phyloP scores from a whole-genome alignment of 2,888 invertebrate genomes.

The Limenitis camilla region DNA sequence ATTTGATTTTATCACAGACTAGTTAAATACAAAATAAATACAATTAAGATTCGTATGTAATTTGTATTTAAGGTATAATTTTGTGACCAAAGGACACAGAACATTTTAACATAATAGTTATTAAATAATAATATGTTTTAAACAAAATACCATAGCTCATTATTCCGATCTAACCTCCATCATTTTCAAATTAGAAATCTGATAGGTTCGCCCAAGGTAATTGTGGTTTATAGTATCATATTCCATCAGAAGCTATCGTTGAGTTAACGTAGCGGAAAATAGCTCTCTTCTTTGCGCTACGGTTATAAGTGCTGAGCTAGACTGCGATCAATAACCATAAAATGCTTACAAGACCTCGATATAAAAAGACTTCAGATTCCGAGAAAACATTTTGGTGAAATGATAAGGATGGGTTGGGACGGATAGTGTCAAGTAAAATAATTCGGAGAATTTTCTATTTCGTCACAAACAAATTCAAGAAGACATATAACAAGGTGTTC shows the following conservation, averaged over 20 bases:
- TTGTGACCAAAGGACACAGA: no score
- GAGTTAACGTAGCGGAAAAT: slow-evolving; percentile 25
- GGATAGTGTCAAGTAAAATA: no score
- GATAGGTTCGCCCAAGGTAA: slow-evolving; percentile 10
- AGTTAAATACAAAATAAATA: no score
- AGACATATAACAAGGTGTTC: no score
- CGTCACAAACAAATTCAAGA: no score
- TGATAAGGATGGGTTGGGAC: no score
- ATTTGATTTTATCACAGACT: no score
- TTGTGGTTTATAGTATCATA: slow-evolving; percentile 15
- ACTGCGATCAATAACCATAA: slow-evolving; percentile 8
- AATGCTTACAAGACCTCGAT: neutral
- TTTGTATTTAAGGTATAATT: no score
- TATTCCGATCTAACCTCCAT: neutral
- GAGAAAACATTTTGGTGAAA: neutral
- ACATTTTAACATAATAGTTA: no score
- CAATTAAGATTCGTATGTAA: no score
- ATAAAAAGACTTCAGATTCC: neutral
- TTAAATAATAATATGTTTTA: no score
- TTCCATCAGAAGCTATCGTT: slow-evolving; percentile 15
- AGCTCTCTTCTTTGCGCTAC: slow-evolving; percentile 17
- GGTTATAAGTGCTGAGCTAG: slow-evolving; percentile 2
- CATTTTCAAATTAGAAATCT: slow-evolving; percentile 6
- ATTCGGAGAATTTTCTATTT: no score
- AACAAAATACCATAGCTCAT: neutral